A percentile compares a stretch with the other conserved stretches of the same genome.
These are phyloP conservation scores for Drosophila phalerata DNA, from an alignment of 2,888 invertebrate species.

Conservation along the genomic window DNA sequence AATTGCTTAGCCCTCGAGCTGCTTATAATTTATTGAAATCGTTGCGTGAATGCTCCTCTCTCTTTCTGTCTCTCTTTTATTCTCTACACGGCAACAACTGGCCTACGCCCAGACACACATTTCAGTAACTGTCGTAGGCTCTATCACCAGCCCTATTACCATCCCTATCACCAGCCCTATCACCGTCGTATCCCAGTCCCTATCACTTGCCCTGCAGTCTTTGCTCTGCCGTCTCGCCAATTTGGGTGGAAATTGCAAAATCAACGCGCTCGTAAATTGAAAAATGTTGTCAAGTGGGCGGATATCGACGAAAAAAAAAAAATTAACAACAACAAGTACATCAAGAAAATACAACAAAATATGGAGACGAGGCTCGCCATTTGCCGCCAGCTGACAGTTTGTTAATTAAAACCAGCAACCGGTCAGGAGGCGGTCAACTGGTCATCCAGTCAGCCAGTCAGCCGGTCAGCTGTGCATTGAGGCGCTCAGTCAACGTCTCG, in stretches of 20 bases:
- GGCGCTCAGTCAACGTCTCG: slow-evolving; percentile 76
- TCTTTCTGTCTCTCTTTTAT: background rate
- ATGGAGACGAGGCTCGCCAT: slow-evolving; percentile 28
- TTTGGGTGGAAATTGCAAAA: slow-evolving; percentile 50
- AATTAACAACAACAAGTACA: background rate
- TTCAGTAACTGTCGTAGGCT: background rate
- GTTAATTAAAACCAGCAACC: slow-evolving; percentile 78
- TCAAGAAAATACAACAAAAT: slow-evolving; percentile 18
- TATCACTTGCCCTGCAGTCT: slow-evolving; percentile 12
- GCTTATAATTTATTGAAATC: slow-evolving; percentile 78
- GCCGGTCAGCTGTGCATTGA: slow-evolving; percentile 52
- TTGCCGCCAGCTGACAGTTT: slow-evolving; percentile 75
- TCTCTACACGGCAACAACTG: background rate
- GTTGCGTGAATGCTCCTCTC: slow-evolving; percentile 17
- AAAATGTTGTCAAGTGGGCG: slow-evolving; percentile 67
- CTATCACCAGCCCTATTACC: background rate
- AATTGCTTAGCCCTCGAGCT: slow-evolving; percentile 69
- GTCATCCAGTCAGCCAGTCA: slow-evolving; percentile 58
- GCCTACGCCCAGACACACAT: slow-evolving; percentile 14
- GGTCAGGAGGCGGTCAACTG: slow-evolving; percentile 48
- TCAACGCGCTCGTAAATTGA: slow-evolving; percentile 73
- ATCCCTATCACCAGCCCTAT: slow-evolving; percentile 6
- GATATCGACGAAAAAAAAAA: slow-evolving; percentile 25
- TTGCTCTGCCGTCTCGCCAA: slow-evolving; percentile 24
- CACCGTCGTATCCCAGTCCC: background rate